Base-by-base conservation (phyloP, 2,888 invertebrate genomes). In the Drosophila lacicola region DNA sequence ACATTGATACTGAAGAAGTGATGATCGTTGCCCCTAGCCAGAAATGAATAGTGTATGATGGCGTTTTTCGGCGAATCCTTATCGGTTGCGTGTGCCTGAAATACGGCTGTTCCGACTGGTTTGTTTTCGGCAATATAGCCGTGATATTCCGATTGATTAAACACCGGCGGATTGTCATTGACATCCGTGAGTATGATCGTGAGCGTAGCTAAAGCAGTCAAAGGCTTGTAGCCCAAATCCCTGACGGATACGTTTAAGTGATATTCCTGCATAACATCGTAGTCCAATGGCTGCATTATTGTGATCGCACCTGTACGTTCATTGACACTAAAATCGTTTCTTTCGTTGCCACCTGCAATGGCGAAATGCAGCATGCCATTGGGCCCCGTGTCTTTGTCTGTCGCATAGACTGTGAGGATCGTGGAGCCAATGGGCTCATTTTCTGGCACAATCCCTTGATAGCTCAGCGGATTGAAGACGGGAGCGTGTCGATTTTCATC, bases 381-480 rank as follows among this genome's bases (percentile, higher is more conserved):
- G 0, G 98, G 97, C 0, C 98, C 98, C 76, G 94, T 94, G 89
- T 98, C 98, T 67, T 94, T 94, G 91, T 98, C 98, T 0, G 95
- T 95, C 4, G 98, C 98, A 73, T 94, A 95, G 0, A 98, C 95
- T 0, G 96, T 97, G 4, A 97, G 92, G 75, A 98, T 97, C 0
- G 96, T 95, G 1, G 97, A 96, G 2, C 97, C 97, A 0, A 97
- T 93, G 0, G 96, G 96, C 90, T 97, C 97, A 91, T 97, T 98
- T 93, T 98, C 98, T 0, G 97, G 96, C 1, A 98, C 96, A 69
- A 97, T 96, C 0, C 97, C 97, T 93, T 97, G 96, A 91, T 98
- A 97, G 82, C 96, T 96, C 0, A 95, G 92, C 0, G 96, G 96
- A 5, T 96, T 96, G 90, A 98, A 98, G 55, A 95, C 95, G 0